These are phyloP conservation scores for Fistularia tabacaria DNA, from an alignment of 2,797 vertebrate species.

Conservation along the genomic window DNA sequence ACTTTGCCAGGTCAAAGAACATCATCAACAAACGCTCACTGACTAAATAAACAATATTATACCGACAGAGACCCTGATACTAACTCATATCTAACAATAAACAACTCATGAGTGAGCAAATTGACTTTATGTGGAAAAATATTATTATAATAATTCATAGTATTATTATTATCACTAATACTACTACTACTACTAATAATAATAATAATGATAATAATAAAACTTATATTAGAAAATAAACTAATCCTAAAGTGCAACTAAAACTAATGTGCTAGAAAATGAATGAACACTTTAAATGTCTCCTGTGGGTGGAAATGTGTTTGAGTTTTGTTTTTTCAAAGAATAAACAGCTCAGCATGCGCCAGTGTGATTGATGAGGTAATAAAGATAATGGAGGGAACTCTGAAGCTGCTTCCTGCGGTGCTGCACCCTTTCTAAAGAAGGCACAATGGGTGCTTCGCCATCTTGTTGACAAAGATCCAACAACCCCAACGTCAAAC, in stretches of 20 bases:
- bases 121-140: no score
- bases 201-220: not conserved
- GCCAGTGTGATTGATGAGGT: conserved; percentile 52
- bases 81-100: no score
- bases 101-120: no score
- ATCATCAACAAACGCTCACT: conserved; percentile 14
- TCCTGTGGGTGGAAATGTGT: conserved; percentile 32
- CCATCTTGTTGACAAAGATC: conserved; percentile 46
- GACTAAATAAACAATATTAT: conserved; percentile 29
- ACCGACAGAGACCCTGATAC: conserved; percentile 16
- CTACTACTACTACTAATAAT: not conserved
- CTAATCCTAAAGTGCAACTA: conserved; percentile 39
- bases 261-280: conserved; percentile 57
- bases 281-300: conserved; percentile 28
- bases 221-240: conserved; percentile 16
- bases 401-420: conserved; percentile 46
- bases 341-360: conserved; percentile 53
- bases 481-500: conserved; percentile 27
- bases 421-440: conserved; percentile 69
- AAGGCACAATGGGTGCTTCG: conserved; percentile 81
- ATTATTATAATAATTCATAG: no score
- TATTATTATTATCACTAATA: not conserved
- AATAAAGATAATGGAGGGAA: conserved; percentile 59
- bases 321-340: conserved; percentile 34
- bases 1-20: conserved; percentile 12